Conservation (phyloP, 2,888 invertebrate genomes). For the Dione juno region DNA sequence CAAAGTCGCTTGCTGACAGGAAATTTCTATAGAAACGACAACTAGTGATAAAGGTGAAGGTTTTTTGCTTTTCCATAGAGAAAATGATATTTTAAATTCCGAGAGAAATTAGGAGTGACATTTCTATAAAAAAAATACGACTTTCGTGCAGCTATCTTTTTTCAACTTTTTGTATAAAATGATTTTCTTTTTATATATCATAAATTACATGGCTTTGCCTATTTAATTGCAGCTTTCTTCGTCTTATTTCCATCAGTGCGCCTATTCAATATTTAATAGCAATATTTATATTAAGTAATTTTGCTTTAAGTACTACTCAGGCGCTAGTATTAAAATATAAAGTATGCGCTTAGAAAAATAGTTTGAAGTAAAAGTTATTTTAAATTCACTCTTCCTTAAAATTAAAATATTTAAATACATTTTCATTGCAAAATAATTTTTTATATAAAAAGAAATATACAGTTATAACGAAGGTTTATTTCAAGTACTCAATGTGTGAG, state of each 20-base stretch:
- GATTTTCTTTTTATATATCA: neutral
- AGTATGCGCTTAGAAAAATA: too few species aligned
- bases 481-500: too few species aligned
- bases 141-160: neutral
- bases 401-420: too few species aligned
- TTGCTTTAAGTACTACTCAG: neutral
- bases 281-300: neutral
- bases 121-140: conserved; percentile 22
- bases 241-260: neutral
- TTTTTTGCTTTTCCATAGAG: conserved; percentile 8
- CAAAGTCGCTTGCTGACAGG: conserved; percentile 44
- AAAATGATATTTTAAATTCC: conserved; percentile 22
- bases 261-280: neutral
- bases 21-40: conserved; percentile 42
- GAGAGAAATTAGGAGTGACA: conserved; percentile 26
- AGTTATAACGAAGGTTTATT: too few species aligned
- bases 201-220: neutral
- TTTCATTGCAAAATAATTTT: too few species aligned
- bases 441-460: too few species aligned
- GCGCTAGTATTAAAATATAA: neutral
- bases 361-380: too few species aligned
- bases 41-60: conserved; percentile 32
- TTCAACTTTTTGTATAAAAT: neutral
- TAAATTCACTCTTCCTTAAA: too few species aligned
- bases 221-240: neutral